Evolutionary conservation across 2,888 invertebrate genomes (phyloP), one percentile per base, ranked within the genome.

Genomic region (Liodrosophila aerea): DNA sequence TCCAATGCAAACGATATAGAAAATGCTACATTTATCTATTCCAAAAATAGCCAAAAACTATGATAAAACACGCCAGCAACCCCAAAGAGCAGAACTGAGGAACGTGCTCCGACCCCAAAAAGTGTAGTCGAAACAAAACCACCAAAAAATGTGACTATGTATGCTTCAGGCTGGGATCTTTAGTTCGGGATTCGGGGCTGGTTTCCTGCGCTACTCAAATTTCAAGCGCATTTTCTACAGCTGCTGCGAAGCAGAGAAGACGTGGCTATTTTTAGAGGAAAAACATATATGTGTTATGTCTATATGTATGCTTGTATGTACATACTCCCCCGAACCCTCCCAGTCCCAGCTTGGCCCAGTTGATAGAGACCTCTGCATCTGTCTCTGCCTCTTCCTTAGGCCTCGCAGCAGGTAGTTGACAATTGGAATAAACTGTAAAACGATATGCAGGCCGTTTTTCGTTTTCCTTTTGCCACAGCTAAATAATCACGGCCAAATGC

Each of bases 381-480:
- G n/a, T 27, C 1, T 4, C 11, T 15, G 9, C 34, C 36, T 16
- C 9, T 22, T n/a, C 22, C 18, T 13, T n/a, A n/a, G 29, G 49
- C 27, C 16, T n/a, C 12, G 7, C 4, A 49, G 72, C 85, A 77
- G 84, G 84, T 85, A 76, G 85, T 76, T 77, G 82, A 71, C 85
- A 85, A 77, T 78, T 63, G 80, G 64, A 61, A 39, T 22, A 22
- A 39, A 77, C 43, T 63, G 83, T 62, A 85, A 77, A 41, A 57
- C 57, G 83, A 76, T 85, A 85, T 63, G 61, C 53, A 36, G 34
- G n/a, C 30, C 53, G 12, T 29, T 27, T 30, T 29, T 34, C 40
- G 29, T 52, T 16, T 16, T 40, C 34, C 50, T 46, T 45, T 41
- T 29, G 27, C 7, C 8, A 37, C 45, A 58, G 18, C 53, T 41